Percentiles rank a stretch among this genome's conserved stretches.
phyloP scores from a whole-genome alignment of 2,888 invertebrate species.

The Melikaiella ostensackeni region DNA sequence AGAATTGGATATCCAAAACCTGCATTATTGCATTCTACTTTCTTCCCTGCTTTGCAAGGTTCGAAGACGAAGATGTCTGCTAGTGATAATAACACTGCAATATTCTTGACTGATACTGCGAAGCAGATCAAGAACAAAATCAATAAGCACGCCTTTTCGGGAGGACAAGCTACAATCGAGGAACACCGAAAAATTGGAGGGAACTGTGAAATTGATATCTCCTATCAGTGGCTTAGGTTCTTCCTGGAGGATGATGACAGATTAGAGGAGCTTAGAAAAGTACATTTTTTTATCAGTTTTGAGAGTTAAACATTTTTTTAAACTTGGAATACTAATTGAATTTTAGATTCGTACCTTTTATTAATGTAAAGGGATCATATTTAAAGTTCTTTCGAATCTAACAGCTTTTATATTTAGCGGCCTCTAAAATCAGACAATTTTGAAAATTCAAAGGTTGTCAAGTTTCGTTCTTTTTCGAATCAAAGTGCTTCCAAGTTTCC shows the following conservation, averaged over 20 bases:
- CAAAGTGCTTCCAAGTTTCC: no score
- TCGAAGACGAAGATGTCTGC: constrained; percentile 99
- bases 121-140: constrained; percentile 98
- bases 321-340: no score
- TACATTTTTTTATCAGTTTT: constrained; percentile 62
- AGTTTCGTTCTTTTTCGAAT: no score
- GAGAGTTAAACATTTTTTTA: neutral
- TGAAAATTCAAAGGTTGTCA: no score
- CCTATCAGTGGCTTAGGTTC: constrained; percentile 95
- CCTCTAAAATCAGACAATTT: no score
- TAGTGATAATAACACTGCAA: constrained; percentile 94
- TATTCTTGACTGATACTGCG: constrained; percentile 96
- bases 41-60: constrained; percentile 97
- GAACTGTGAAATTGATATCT: constrained; percentile 97
- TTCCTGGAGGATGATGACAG: constrained; percentile 96
- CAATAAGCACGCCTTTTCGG: constrained; percentile 98
- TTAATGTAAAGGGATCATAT: no score
- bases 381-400: no score
- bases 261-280: constrained; percentile 86
- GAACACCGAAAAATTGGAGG: constrained; percentile 95
- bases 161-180: constrained; percentile 95
- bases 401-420: no score
- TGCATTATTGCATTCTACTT: constrained; percentile 89
- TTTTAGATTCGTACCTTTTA: no score
- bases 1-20: constrained; percentile 93